phyloP scores from a whole-genome alignment of 2,113 vertebrate species.

The Cinclus cinclus region DNA sequence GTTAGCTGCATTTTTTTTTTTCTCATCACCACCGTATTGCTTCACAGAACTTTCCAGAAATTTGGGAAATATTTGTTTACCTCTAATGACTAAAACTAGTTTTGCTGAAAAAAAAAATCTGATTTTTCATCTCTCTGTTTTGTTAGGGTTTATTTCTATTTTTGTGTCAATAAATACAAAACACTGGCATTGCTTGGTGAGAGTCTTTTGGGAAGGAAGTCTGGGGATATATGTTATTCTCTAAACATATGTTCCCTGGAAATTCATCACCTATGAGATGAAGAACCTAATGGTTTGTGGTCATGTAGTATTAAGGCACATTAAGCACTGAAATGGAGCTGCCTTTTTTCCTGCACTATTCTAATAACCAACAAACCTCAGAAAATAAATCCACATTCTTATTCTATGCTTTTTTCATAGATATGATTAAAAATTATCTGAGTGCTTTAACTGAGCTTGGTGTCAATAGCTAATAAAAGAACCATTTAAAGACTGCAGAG shows the following conservation, averaged over 20 bases:
- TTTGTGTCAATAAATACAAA: background rate
- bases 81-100: background rate
- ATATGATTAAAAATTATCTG: slow-evolving; percentile 18
- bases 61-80: background rate
- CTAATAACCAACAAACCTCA: background rate
- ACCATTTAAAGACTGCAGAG: background rate
- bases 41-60: background rate
- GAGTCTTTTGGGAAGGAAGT: background rate
- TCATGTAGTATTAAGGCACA: background rate
- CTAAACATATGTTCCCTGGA: background rate
- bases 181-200: background rate
- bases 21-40: background rate
- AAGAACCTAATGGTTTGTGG: slow-evolving; percentile 17
- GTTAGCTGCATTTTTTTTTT: background rate
- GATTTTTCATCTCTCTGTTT: background rate
- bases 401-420: background rate
- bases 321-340: background rate
- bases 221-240: background rate
- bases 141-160: background rate
- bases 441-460: background rate
- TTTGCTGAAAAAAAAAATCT: background rate
- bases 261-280: background rate
- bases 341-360: background rate
- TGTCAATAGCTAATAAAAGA: background rate
- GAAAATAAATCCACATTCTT: background rate